These are phyloP conservation scores for Lymantria dispar DNA, from an alignment of 2,888 invertebrate species.

Conservation along the genomic window DNA sequence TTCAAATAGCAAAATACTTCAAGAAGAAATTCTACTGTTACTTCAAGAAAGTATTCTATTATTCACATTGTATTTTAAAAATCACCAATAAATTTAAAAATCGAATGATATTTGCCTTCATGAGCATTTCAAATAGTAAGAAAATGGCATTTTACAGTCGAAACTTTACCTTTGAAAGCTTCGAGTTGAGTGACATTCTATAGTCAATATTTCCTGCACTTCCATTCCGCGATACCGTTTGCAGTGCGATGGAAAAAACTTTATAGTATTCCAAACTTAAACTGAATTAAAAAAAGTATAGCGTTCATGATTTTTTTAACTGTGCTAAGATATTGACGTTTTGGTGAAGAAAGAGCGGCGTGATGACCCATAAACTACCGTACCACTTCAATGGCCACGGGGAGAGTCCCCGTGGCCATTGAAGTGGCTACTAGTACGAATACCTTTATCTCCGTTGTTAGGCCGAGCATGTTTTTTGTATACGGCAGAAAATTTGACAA, in stretches of 20 bases:
- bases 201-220: conserved; percentile 44
- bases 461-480: too few relatives aligned
- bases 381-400: too few relatives aligned
- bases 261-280: conserved; percentile 21
- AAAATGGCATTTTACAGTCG: conserved; percentile 51
- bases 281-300: conserved; percentile 17
- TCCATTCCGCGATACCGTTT: conserved; percentile 35
- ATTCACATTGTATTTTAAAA: neutral
- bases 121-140: conserved; percentile 39
- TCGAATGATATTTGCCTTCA: conserved; percentile 36
- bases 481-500: too few relatives aligned
- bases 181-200: conserved; percentile 52
- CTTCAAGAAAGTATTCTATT: neutral
- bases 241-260: conserved; percentile 27
- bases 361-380: too few relatives aligned
- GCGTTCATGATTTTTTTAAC: conserved; percentile 3
- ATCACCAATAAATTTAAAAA: conserved; percentile 28
- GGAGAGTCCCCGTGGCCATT: too few relatives aligned
- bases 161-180: conserved; percentile 46
- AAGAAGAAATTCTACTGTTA: neutral
- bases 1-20: too few relatives aligned
- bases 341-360: too few relatives aligned
- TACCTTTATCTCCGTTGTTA: too few relatives aligned
- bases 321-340: too few relatives aligned
- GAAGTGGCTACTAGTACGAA: too few relatives aligned